A percentile compares a stretch with the other conserved stretches of the same genome.
Evolutionary conservation across 64 coral and sea anemone species (phyloP).

Genomic region (Hydrozoanthus tunicans): DNA sequence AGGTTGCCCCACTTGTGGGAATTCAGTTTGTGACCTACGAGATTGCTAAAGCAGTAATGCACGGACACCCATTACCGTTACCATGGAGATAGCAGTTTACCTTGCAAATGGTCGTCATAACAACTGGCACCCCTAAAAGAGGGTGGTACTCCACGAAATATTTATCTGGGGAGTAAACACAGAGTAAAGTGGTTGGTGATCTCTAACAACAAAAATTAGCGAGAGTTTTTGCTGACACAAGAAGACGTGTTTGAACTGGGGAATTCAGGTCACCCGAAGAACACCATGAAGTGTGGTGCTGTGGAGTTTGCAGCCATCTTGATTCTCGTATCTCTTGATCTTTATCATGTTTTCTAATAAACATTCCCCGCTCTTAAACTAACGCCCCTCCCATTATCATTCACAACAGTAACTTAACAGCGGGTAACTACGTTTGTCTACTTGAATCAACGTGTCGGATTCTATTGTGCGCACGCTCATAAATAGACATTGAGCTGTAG

Average conservation of each 20-base stretch:
- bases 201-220: neutral
- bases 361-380: too few species aligned
- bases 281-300: neutral
- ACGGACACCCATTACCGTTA: slow-evolving; percentile 66
- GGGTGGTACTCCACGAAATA: neutral
- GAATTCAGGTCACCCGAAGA: neutral
- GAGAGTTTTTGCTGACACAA: neutral
- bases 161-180: neutral
- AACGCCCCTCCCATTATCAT: too few species aligned
- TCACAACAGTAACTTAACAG: too few species aligned
- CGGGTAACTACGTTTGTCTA: too few species aligned
- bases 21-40: slow-evolving; percentile 93
- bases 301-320: neutral
- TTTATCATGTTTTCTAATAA: neutral
- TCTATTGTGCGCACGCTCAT: too few species aligned
- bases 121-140: neutral
- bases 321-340: neutral
- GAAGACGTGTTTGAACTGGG: neutral
- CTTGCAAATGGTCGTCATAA: slow-evolving; percentile 1
- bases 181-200: neutral
- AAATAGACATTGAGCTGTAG: too few species aligned
- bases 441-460: too few species aligned
- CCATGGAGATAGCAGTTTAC: slow-evolving; percentile 52
- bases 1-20: slow-evolving; percentile 89
- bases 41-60: slow-evolving; percentile 72